These are phyloP conservation scores for Bombus sylvicola DNA, from an alignment of 1,140 invertebrate species.

Conservation along the genomic window DNA sequence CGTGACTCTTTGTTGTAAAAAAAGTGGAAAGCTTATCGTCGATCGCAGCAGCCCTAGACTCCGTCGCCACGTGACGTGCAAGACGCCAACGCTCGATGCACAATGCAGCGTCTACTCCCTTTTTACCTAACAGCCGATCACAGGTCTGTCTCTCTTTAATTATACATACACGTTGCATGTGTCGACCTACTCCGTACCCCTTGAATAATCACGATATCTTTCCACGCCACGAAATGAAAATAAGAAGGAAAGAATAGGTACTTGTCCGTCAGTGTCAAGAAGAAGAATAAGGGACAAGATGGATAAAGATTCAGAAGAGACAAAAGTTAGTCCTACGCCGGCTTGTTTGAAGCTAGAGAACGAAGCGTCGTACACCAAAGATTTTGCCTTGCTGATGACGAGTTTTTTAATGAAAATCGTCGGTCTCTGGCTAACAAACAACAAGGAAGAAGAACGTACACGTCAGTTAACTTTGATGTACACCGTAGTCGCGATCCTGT, in stretches of 20 bases:
- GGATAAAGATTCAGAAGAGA: too few relatives aligned
- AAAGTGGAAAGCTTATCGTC: too few relatives aligned
- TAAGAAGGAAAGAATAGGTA: background rate
- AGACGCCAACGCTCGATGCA: too few relatives aligned
- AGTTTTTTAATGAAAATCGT: constrained; percentile 39
- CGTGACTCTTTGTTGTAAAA: too few relatives aligned
- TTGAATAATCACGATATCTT: background rate
- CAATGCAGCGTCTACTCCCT: too few relatives aligned
- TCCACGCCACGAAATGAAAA: background rate
- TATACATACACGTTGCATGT: background rate
- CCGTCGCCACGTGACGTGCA: too few relatives aligned
- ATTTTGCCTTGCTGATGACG: background rate
- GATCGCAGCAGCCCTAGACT: too few relatives aligned
- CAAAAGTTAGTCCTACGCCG: too few relatives aligned
- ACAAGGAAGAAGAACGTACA: background rate
- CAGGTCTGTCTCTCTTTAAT: too few relatives aligned
- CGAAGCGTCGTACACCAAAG: background rate
- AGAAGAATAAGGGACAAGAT: too few relatives aligned
- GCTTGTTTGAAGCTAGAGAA: too few relatives aligned
- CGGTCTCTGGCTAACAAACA: constrained; percentile 56
- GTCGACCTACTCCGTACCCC: background rate
- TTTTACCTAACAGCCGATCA: too few relatives aligned
- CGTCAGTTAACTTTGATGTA: constrained; percentile 20
- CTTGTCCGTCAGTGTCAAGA: background rate
- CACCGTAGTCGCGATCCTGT: background rate